These are phyloP conservation scores for Sebastes minor DNA, from an alignment of 2,797 vertebrate species.

Conservation along the genomic window DNA sequence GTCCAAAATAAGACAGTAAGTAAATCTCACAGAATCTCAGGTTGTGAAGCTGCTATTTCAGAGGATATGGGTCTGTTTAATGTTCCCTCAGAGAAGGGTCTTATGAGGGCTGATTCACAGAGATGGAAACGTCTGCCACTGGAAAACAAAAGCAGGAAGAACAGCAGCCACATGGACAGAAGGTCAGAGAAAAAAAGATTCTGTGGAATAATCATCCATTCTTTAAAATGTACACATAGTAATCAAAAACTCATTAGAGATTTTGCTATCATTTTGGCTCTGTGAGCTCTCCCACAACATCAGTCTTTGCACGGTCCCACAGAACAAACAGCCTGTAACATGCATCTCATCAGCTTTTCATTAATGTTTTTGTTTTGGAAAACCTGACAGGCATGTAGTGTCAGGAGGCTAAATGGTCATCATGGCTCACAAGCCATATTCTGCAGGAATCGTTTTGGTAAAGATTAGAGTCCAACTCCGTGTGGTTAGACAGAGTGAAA, in stretches of 20 bases:
- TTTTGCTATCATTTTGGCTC: not conserved
- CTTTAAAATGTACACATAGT: not conserved
- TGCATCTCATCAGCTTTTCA: conserved; percentile 31
- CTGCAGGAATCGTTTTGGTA: conserved; percentile 3
- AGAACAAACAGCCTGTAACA: conserved; percentile 16
- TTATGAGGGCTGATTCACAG: not conserved
- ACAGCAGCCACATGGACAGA: not conserved
- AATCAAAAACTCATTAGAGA: conserved; percentile 12
- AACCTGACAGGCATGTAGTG: conserved; percentile 9
- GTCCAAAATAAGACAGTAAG: not conserved
- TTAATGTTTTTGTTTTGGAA: conserved; percentile 17
- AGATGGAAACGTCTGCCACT: not conserved
- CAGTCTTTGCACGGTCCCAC: not conserved
- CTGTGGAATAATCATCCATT: not conserved
- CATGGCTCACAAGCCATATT: conserved; percentile 9
- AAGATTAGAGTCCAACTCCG: conserved; percentile 1
- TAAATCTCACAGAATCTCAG: conserved; percentile 3
- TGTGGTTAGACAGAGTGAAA: not conserved
- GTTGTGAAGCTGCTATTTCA: conserved; percentile 15
- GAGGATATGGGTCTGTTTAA: conserved; percentile 5
- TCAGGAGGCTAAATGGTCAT: conserved; percentile 13
- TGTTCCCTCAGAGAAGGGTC: not conserved
- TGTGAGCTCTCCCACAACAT: not conserved
- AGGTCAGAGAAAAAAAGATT: not conserved
- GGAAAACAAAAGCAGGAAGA: conserved; percentile 1